Evolutionary conservation across 2,888 invertebrate genomes (phyloP), one percentile per base, ranked within the genome.

Genomic region (Therioaphis trifolii): DNA sequence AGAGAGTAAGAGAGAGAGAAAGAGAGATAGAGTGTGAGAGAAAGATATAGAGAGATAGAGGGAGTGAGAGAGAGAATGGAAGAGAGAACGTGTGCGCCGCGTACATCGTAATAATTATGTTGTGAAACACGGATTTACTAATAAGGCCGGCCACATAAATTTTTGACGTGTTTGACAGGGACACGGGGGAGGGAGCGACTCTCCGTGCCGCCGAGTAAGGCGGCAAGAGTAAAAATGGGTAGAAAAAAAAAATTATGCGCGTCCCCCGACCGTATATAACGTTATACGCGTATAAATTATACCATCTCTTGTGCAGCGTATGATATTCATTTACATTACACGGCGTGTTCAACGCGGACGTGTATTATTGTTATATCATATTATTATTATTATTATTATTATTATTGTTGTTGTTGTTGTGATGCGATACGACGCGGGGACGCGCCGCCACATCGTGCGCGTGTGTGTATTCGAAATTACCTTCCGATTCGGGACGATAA

Each of bases 111-210:
- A 82, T 82, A 74, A 82, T 74, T 82, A 74, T 66, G 82, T 82
- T 82, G 82, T 74, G 82, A 66, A 82, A 82, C 82, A 82, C 82
- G 74, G 82, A 72, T 82, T 72, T 82, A 74, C 80, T 82, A 82
- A 82, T 82, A 82, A 82, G 72, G 82, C 43, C 21, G 63, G 82
- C 63, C 74, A 63, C 82, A 74, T 82, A 82, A 82, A 82, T 82
- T 82, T 74, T 82, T 82, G 63, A 82, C 82, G 61, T 35, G 63
- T 74, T 40, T 21, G 35, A 40, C 27, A 29, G 35, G n/a, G 11
- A 21, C 61, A 14, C 24, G 52, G 40, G 0, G 35, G 12, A 9
- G 77, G 29, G 18, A 40, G 24, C 3, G 58, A 58, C 58, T n/a
- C 9, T 52, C 18, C 18, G 2, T 24, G 27, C 24, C 27, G 61